Percentiles rank a stretch among this genome's conserved stretches.
phyloP scores from a whole-genome alignment of 2,113 vertebrate species.

The Microcebus griseorufus region DNA sequence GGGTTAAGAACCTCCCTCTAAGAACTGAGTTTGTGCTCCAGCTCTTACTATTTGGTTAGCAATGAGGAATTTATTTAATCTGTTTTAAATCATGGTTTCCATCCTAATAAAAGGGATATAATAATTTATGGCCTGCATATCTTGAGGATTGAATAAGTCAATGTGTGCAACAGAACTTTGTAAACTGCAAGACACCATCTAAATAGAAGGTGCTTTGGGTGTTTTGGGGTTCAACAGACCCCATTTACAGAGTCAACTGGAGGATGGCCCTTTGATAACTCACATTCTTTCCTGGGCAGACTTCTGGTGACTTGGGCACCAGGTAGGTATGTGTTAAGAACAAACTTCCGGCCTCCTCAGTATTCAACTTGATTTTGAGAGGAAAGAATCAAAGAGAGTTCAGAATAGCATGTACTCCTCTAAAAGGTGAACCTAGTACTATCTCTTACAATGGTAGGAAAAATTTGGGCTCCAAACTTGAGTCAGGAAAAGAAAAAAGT shows the following conservation, averaged over 20 bases:
- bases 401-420: neutral
- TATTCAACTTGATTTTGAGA: neutral
- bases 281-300: neutral
- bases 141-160: slow-evolving; percentile 22
- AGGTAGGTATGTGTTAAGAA: neutral
- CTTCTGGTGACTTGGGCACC: neutral
- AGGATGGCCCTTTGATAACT: neutral
- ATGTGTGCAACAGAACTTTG: neutral
- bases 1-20: neutral
- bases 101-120: neutral
- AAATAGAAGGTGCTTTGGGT: neutral
- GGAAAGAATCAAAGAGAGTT: neutral
- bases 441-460: neutral
- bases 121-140: neutral
- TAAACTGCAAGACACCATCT: neutral
- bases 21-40: neutral
- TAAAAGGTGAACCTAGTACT: neutral
- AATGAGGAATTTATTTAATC: neutral
- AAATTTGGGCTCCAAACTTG: neutral
- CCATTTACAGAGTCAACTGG: neutral
- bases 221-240: neutral
- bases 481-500: neutral
- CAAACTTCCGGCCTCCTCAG: neutral
- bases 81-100: neutral
- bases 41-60: neutral